A percentile compares a stretch with the other conserved stretches of the same genome.
Evolutionary conservation across 1,140 invertebrate genomes (phyloP).

Genomic region (Tyrophagus putrescentiae): DNA sequence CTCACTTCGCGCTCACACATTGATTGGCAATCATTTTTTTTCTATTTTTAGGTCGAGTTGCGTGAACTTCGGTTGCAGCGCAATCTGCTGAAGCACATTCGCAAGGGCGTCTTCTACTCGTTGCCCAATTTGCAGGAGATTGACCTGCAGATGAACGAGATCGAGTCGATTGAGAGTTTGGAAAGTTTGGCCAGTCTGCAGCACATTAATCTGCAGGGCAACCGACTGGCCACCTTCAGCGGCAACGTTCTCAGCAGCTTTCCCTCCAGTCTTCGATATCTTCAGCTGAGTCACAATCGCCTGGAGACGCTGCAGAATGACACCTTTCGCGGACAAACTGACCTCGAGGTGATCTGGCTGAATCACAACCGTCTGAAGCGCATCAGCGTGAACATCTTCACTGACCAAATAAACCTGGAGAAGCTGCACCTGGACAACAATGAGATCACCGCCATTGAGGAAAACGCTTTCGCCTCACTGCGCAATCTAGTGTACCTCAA

Average conservation of each 20-base stretch:
- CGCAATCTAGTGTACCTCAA: conserved; percentile 49
- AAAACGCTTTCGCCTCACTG: conserved; percentile 57
- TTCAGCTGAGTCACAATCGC: conserved; percentile 68
- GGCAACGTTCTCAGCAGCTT: conserved; percentile 54
- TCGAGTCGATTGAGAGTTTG: conserved; percentile 61
- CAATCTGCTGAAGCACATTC: conserved; percentile 57
- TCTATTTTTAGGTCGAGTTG: conserved; percentile 36
- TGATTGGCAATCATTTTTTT: not conserved
- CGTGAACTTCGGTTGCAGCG: conserved; percentile 70
- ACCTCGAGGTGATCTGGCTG: conserved; percentile 69
- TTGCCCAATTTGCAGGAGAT: conserved; percentile 61
- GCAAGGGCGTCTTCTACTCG: conserved; percentile 59
- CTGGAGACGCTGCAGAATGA: conserved; percentile 57
- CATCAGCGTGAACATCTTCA: conserved; percentile 53
- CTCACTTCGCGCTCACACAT: too few species aligned
- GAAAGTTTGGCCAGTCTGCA: conserved; percentile 63
- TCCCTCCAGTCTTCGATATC: conserved; percentile 57
- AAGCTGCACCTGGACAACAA: conserved; percentile 68
- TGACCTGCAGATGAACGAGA: conserved; percentile 69
- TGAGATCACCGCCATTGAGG: conserved; percentile 58
- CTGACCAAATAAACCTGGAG: conserved; percentile 54
- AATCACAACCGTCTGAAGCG: conserved; percentile 61
- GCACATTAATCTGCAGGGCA: conserved; percentile 71
- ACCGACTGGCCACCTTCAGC: conserved; percentile 49
- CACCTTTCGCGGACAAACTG: conserved; percentile 56